phyloP scores from a whole-genome alignment of 2,888 invertebrate genomes.

The Dugesia japonica region DNA sequence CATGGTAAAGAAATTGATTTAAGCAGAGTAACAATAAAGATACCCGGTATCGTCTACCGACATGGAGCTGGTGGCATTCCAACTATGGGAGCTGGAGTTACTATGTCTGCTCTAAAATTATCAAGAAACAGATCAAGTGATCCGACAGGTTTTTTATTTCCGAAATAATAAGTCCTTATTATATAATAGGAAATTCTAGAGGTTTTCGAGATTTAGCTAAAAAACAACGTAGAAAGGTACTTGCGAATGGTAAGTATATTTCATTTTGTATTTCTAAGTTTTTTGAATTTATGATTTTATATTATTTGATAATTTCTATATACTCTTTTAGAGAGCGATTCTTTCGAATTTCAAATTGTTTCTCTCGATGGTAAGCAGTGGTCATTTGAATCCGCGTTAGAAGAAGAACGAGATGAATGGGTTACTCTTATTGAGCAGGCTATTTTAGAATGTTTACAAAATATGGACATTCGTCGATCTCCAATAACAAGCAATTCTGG shows the following conservation, averaged over 20 bases:
- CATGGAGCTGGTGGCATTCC: slow-evolving; percentile 34
- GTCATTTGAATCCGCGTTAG: slow-evolving; percentile 82
- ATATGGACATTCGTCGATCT: slow-evolving; percentile 38
- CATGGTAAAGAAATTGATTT: slow-evolving; percentile 86
- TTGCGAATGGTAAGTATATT: not conserved
- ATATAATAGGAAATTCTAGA: not conserved
- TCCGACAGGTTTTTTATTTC: not conserved
- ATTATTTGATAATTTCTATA: too few relatives aligned
- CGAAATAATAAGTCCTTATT: not conserved
- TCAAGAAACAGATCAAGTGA: slow-evolving; percentile 14
- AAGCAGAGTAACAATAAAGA: slow-evolving; percentile 90
- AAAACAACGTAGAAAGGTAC: not conserved
- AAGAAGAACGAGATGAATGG: slow-evolving; percentile 50
- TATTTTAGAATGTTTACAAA: slow-evolving; percentile 72
- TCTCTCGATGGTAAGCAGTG: slow-evolving; percentile 76
- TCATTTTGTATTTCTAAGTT: too few relatives aligned
- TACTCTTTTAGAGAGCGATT: slow-evolving; percentile 42
- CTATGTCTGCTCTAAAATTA: not conserved
- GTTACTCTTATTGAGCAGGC: slow-evolving; percentile 54
- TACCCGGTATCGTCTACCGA: slow-evolving; percentile 57
- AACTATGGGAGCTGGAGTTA: not conserved
- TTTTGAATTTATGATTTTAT: too few relatives aligned
- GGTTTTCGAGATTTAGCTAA: not conserved
- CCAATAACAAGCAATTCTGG: not conserved
- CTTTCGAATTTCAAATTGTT: slow-evolving; percentile 76